Evolutionary conservation across 2,113 vertebrate genomes (phyloP).

Genomic region (Clarias batrachus): DNA sequence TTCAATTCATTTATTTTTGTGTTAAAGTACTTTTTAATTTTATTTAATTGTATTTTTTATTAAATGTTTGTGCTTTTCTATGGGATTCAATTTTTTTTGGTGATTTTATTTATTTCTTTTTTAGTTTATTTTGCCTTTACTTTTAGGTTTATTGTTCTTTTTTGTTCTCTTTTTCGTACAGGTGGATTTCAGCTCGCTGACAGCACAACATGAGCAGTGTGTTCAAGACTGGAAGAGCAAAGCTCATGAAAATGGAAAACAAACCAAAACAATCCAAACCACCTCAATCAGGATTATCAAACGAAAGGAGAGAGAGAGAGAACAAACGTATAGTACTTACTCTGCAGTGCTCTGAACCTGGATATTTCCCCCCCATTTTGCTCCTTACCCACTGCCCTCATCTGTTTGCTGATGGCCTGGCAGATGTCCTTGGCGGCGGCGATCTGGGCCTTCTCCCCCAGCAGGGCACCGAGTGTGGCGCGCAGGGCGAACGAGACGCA

Average conservation of each 20-base stretch:
- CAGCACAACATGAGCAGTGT: background rate
- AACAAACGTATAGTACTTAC: constrained; percentile 68
- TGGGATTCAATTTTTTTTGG: too few species aligned
- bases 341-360: constrained; percentile 77
- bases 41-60: background rate
- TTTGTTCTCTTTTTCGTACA: background rate
- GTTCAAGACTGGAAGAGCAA: background rate
- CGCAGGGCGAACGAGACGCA: constrained; percentile 97
- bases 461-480: constrained; percentile 90
- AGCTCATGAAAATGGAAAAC: background rate
- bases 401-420: constrained; percentile 97
- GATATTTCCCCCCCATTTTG: constrained; percentile 74
- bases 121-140: background rate
- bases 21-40: background rate
- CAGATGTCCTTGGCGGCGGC: constrained; percentile 97
- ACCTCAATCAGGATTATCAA: constrained; percentile 1
- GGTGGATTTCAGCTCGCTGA: background rate
- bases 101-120: background rate
- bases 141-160: background rate
- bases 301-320: background rate
- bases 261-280: background rate
- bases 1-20: background rate
- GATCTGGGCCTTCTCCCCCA: constrained; percentile 97
- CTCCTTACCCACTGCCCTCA: constrained; percentile 97
- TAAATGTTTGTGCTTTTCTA: too few species aligned